Evolutionary conservation across 2,888 invertebrate genomes (phyloP).

Genomic region (Erebia aethiops): DNA sequence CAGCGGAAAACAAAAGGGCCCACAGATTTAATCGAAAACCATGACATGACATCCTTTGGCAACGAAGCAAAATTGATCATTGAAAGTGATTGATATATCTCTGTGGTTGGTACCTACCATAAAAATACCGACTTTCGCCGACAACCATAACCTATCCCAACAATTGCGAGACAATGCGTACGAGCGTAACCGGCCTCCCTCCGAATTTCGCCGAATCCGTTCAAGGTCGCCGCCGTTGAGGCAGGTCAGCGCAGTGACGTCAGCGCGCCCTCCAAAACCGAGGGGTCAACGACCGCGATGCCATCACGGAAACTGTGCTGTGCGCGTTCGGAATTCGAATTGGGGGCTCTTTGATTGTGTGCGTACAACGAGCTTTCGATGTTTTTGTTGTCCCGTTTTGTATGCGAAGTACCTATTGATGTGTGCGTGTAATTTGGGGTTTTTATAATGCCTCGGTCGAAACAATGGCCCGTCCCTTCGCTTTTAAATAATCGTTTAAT

Average conservation of each 20-base stretch:
- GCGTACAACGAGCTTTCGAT: conserved; percentile 52
- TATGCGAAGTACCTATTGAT: conserved; percentile 16
- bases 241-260: conserved; percentile 79
- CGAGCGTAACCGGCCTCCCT: conserved; percentile 22
- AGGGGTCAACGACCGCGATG: conserved; percentile 71
- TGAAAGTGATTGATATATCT: too few species aligned
- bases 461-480: conserved; percentile 42
- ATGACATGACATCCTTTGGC: conserved; percentile 29
- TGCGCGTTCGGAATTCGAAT: conserved; percentile 80
- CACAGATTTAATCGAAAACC: conserved; percentile 21
- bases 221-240: conserved; percentile 72
- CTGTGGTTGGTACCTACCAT: too few species aligned
- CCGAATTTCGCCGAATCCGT: conserved; percentile 49
- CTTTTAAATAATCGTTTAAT: conserved; percentile 42
- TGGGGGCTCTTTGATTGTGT: conserved; percentile 65
- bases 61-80: too few species aligned
- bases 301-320: conserved; percentile 79
- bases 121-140: conserved; percentile 14
- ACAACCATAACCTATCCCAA: conserved; percentile 35
- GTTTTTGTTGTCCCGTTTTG: conserved; percentile 44
- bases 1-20: background rate
- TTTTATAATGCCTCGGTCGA: conserved; percentile 40
- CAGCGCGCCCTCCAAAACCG: conserved; percentile 78
- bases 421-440: conserved; percentile 56
- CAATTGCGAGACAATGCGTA: conserved; percentile 27